These are phyloP conservation scores for mouse (Mus musculus) DNA, from an alignment of 2,113 vertebrate species.

Conservation along the genomic window DNA sequence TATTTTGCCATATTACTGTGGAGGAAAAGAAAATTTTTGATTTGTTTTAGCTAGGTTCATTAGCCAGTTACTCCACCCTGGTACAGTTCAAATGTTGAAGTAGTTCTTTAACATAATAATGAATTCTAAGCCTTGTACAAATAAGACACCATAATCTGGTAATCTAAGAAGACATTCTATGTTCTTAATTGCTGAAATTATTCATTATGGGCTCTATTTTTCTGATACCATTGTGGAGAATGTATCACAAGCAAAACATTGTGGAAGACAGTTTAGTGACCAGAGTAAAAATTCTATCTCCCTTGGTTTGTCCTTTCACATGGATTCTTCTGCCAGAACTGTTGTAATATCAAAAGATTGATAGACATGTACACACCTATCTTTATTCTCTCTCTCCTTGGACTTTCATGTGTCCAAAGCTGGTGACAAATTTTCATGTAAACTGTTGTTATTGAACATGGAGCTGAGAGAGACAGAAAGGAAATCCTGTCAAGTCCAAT, in stretches of 20 bases:
- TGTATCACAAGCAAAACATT: background rate
- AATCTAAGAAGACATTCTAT: background rate
- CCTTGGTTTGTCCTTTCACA: background rate
- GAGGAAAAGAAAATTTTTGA: background rate
- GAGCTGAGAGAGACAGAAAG: background rate
- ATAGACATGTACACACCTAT: constrained; percentile 6
- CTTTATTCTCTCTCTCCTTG: constrained; percentile 54
- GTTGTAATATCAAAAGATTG: constrained; percentile 61
- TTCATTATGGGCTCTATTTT: background rate
- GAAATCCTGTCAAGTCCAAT: constrained; percentile 23
- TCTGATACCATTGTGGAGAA: background rate
- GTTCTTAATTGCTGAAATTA: constrained; percentile 13
- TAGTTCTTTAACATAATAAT: background rate
- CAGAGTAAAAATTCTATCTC: background rate
- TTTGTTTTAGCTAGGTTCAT: background rate
- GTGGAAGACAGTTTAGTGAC: background rate
- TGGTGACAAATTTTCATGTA: constrained; percentile 60
- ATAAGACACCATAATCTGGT: background rate
- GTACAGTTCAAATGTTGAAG: background rate
- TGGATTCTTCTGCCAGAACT: background rate
- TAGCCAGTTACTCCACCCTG: background rate
- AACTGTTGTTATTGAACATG: constrained; percentile 53
- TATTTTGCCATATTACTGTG: background rate
- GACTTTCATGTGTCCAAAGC: constrained; percentile 38
- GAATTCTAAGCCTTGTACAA: background rate